Conservation (phyloP, 2,797 vertebrate species). For the Mormyrus proboscirostris region DNA sequence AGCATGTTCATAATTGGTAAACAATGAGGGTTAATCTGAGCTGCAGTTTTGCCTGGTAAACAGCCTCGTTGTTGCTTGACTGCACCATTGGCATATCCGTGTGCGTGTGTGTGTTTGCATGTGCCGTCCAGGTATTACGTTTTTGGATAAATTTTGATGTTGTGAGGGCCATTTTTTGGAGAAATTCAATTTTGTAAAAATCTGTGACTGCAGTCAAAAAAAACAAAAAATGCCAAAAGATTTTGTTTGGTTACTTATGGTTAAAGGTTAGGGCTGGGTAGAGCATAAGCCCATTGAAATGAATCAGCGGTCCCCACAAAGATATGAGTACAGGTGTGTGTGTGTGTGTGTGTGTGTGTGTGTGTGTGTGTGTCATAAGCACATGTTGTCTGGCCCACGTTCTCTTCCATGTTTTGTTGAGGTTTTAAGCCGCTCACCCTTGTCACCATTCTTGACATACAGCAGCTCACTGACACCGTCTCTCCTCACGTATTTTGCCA, state of each 20-base stretch:
- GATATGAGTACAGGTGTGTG: not conserved
- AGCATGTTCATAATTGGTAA: not conserved
- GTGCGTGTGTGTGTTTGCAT: not conserved
- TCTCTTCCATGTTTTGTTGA: not conserved
- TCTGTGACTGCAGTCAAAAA: not conserved
- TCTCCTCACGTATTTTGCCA: not conserved
- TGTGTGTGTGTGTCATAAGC: not conserved
- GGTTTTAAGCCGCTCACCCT: not conserved
- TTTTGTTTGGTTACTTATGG: not conserved
- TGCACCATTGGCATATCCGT: not conserved
- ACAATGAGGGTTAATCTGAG: conserved; percentile 8
- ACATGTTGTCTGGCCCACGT: not conserved
- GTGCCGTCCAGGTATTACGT: not conserved
- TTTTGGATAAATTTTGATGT: not conserved
- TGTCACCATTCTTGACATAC: not conserved
- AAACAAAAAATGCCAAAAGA: not conserved
- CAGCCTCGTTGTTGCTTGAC: not conserved
- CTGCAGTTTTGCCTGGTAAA: not conserved
- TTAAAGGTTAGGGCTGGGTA: not conserved
- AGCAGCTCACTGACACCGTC: not conserved
- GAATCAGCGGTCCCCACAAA: not conserved
- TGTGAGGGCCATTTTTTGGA: not conserved
- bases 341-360: not conserved
- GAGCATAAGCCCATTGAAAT: not conserved
- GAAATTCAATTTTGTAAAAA: not conserved